These are phyloP conservation scores for Willisornis vidua DNA, from an alignment of 2,113 vertebrate genomes.

Conservation along the genomic window DNA sequence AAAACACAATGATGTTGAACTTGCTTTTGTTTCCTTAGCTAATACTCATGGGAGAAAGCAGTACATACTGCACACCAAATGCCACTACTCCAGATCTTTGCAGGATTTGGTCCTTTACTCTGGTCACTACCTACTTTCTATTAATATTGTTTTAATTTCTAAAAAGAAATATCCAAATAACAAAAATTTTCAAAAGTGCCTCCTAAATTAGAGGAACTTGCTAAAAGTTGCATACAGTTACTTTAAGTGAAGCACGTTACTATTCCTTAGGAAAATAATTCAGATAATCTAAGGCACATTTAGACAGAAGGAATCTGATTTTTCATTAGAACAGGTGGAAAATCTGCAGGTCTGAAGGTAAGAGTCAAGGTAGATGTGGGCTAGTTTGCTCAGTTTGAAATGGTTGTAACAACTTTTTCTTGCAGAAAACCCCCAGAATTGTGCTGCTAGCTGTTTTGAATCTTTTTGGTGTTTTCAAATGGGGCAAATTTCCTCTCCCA, in stretches of 20 bases:
- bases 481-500: neutral
- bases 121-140: neutral
- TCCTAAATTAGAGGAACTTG: neutral
- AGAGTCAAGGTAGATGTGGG: neutral
- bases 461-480: neutral
- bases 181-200: neutral
- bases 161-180: neutral
- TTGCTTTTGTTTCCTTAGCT: constrained; percentile 26
- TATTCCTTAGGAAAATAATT: neutral
- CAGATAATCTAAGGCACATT: neutral
- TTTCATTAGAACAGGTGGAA: neutral
- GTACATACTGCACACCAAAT: neutral
- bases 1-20: neutral
- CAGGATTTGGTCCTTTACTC: neutral
- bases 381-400: neutral
- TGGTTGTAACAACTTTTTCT: neutral
- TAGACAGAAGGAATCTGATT: neutral
- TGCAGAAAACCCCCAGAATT: neutral
- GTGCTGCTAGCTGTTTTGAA: neutral
- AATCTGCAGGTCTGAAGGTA: neutral
- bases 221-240: neutral
- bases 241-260: neutral
- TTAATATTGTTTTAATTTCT: neutral
- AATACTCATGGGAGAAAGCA: neutral
- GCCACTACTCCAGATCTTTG: neutral